Percentiles rank a stretch among this genome's conserved stretches.
phyloP scores from a whole-genome alignment of 2,797 vertebrate species.

The Molossus molossus region DNA sequence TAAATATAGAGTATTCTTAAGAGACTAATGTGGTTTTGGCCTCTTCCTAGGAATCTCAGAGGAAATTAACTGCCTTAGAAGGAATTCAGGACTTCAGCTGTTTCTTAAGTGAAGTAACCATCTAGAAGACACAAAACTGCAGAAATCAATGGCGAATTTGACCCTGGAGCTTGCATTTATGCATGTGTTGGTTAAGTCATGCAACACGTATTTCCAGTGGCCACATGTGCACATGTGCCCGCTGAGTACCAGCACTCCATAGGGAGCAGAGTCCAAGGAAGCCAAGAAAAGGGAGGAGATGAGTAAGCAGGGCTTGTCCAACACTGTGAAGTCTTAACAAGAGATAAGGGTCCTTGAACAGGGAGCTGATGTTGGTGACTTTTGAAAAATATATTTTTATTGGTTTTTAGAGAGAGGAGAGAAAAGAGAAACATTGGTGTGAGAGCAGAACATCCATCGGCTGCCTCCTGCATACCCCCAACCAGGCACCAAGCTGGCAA shows the following conservation, averaged over 20 bases:
- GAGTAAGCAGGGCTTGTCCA: background rate
- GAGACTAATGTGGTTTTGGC: constrained; percentile 1
- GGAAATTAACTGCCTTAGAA: background rate
- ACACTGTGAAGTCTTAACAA: background rate
- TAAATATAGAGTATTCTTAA: constrained; percentile 38
- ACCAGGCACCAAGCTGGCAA: too few species aligned
- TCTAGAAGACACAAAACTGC: background rate
- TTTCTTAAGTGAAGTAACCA: background rate
- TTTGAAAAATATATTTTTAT: background rate
- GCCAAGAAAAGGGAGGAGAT: background rate
- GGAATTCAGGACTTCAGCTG: constrained; percentile 30
- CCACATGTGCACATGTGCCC: background rate
- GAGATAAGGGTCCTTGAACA: background rate
- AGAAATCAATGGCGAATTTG: background rate
- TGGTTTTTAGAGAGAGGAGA: too few species aligned
- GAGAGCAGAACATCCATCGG: too few species aligned
- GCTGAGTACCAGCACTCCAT: background rate
- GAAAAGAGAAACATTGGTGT: too few species aligned
- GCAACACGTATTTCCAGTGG: background rate
- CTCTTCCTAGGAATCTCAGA: constrained; percentile 20
- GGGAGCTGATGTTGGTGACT: background rate
- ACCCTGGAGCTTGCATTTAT: background rate
- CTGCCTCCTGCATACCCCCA: too few species aligned
- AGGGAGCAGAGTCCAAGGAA: background rate
- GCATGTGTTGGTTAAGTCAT: background rate